Evolutionary conservation across 2,113 vertebrate genomes (phyloP).

Genomic region (Eurystomus gularis): DNA sequence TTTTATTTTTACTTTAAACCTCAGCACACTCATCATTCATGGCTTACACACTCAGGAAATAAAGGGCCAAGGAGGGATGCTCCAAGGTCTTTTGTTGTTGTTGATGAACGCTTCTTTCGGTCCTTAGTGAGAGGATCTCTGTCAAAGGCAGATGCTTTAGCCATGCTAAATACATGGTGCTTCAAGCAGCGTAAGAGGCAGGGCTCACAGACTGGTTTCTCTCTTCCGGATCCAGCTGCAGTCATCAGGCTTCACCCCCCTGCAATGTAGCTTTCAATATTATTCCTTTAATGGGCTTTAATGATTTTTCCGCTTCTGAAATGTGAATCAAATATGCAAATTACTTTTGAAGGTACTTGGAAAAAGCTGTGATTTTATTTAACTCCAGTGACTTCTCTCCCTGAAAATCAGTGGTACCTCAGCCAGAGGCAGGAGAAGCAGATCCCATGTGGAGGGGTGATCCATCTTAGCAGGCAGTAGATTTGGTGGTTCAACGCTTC

Average conservation of each 20-base stretch:
- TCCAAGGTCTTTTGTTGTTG: conserved; percentile 66
- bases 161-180: conserved; percentile 18
- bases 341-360: neutral
- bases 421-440: neutral
- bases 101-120: conserved; percentile 50
- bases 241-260: neutral
- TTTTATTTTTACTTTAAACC: conserved; percentile 66
- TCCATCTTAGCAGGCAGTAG: neutral
- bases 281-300: conserved; percentile 8
- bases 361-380: neutral
- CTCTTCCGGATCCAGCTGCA: neutral
- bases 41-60: conserved; percentile 42
- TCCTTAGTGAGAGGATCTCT: conserved; percentile 50
- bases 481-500: neutral
- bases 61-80: conserved; percentile 60
- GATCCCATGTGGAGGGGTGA: neutral
- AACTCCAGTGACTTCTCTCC: neutral
- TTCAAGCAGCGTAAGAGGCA: neutral
- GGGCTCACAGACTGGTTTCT: neutral
- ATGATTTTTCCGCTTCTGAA: conserved; percentile 36
- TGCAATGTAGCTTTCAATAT: neutral
- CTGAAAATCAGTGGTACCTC: neutral
- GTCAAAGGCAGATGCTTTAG: conserved; percentile 50
- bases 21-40: conserved; percentile 57
- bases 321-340: conserved; percentile 16